Percentiles rank a stretch among this genome's conserved stretches.
These are phyloP conservation scores for Alectura lathami DNA, from an alignment of 2,113 vertebrate genomes.

Conservation along the genomic window DNA sequence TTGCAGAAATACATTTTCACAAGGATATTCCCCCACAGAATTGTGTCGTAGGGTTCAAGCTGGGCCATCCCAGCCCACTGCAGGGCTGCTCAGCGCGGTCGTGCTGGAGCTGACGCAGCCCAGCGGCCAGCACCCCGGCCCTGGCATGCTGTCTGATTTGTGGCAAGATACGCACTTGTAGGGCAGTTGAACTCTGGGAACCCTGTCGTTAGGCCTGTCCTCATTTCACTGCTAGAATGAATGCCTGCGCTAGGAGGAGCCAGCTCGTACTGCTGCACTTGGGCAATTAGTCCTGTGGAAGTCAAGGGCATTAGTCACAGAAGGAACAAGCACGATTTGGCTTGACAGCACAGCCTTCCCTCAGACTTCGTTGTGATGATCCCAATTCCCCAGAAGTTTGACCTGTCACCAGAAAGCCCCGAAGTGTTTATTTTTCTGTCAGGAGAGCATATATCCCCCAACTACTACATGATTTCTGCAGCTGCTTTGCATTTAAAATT, in stretches of 20 bases:
- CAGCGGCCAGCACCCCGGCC: background rate
- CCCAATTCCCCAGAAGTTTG: background rate
- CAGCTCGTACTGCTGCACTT: background rate
- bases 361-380: background rate
- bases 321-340: background rate
- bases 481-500: background rate
- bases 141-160: background rate
- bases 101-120: accelerated
- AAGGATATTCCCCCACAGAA: background rate
- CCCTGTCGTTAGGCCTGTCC: background rate
- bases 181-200: background rate
- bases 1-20: background rate
- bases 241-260: background rate
- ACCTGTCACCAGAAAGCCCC: background rate
- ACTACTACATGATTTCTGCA: background rate
- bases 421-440: background rate
- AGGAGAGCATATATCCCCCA: background rate
- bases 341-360: background rate
- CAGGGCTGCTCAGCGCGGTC: background rate
- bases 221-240: background rate
- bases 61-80: background rate
- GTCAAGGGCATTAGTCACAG: background rate
- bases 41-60: background rate
- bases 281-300: background rate
- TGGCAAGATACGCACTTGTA: background rate